Evolutionary conservation across 1,140 invertebrate species (phyloP), one percentile per base, ranked within the genome.

Genomic region (Bombus breviceps): DNA sequence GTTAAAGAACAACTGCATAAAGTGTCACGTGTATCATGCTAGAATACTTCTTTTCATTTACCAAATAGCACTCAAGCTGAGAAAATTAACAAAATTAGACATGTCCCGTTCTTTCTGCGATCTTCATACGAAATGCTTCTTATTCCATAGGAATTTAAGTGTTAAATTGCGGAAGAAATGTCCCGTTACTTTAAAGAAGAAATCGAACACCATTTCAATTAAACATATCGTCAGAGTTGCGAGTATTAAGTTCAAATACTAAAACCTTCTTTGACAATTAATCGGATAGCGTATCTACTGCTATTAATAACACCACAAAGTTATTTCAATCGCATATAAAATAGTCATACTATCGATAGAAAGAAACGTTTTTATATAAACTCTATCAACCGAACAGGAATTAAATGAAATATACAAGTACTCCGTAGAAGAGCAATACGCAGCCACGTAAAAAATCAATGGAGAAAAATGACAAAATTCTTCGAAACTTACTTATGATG

Each of bases 381-480:
- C 62, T 6, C 3, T 34, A 37, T 68, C 32, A 34, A 34, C 8
- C 6, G 2, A 18, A 22, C 34, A 22, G 3, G 9, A 69, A 72
- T 41, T 2, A 25, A 28, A 69, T 6, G 6, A 69, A 39, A 28
- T 13, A 39, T 43, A 1, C 5, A 13, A n/a, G 25, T n/a, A 10
- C 15, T 3, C 37, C 0, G 12, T n/a, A 39, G 32, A 41, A 34
- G 25, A 39, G 28, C 41, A 62, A 77, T 18, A 22, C 3, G 47
- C 4, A 18, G 28, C 9, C 39, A 25, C 15, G 32, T 59, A 53
- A 62, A 66, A 59, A 41, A 2, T 39, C 28, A 22, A 22, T 22
- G 10, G 75, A 41, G 47, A 39, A 78, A 57, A 25, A 78, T 41
- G 15, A 62, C 6, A 28, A 77, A 77, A 77, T 77, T 77, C 37